Evolutionary conservation across 2,797 vertebrate species (phyloP), one percentile per base, ranked within the genome.

Genomic region (Phoeniculus purpureus): DNA sequence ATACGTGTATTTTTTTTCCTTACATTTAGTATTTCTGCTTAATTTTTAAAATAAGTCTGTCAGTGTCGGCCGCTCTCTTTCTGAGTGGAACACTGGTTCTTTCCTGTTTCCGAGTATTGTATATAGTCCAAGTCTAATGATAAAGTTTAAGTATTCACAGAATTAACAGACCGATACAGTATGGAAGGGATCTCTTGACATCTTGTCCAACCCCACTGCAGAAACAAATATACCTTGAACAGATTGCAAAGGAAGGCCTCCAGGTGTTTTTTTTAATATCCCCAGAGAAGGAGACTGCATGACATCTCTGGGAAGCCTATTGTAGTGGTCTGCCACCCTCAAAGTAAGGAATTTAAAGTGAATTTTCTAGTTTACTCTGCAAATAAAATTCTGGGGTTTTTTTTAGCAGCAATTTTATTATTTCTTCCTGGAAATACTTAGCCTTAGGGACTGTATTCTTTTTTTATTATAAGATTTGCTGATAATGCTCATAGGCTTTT

Each of bases 21-120:
- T 22, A 32, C 16, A 55, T 29, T 25, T 8, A 47, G 1, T 25
- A 7, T 34, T 70, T 72, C 8, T 72, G 3, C 47, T 31, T 31
- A 4, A 20, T 32, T 59, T 67, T 52, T 20, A 14, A 60, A 74
- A 15, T 4, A 64, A 64, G 10, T 34, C 2, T 1, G 7, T 59
- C n/a, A 23, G 3, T 71, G 60, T 71, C 87, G 21, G 31, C 12
- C 0, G 0, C 40, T 1, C 1, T 52, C 23, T 77, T 89, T 21
- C 29, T 67, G 29, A 70, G 18, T 43, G 51, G 51, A 73, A 11
- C 22, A 9, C 6, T 37, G 12, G 10, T 27, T 76, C 8, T 81
- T 89, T 17, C 15, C 2, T 74, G 59, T 68, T 19, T 67, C 8
- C 10, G 37, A 2, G 20, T 52, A 1, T 7, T 31, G 2, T 34